Base-by-base conservation (phyloP, 2,888 invertebrate species). In the Drosophila anomalata region DNA sequence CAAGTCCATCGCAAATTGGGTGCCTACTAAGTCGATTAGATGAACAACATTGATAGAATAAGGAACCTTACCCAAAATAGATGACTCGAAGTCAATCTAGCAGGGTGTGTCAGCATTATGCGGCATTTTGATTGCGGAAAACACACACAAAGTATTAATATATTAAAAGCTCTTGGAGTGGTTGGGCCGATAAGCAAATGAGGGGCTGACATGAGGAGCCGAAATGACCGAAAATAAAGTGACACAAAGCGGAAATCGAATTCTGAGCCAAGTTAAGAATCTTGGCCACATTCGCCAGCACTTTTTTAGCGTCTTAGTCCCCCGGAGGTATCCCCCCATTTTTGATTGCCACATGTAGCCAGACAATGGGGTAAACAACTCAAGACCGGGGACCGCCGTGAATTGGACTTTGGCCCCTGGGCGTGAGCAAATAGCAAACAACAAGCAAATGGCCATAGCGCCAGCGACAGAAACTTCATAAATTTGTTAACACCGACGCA, bases 401-500 rank as follows among this genome's bases (percentile, higher is more conserved):
- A 70, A 73, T 73, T 70, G 73, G 69, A 70, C 69, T 70, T 70
- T 73, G 69, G 39, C 69, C 69, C 65, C 54, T 50, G 42, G 68
- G 74, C 74, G 73, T 73, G 46, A 72, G 52, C 66, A 67, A 66
- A 67, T 62, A 56, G 44, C 67, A 67, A 66, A 47, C n/a, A 26
- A 26, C 41, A 54, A 33, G 67, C 54, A 66, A 67, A 56, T 48
- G 48, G 36, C 68, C 33, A 47, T 44, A 51, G 8, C 51, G 22
- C 60, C 46, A 46, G 29, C 48, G 20, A 58, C 55, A 54, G 65
- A 52, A 65, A 67, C 65, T 65, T 70, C 69, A 70, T 70, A 70
- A 70, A 70, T 70, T 70, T 70, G 73, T 73, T 73, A 63, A 53
- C 71, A 71, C 71, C 74, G 57, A 73, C 71, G 73, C 73, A 57